Evolutionary conservation across 2,888 invertebrate species (phyloP).

Genomic region (Clitarchus hookeri): DNA sequence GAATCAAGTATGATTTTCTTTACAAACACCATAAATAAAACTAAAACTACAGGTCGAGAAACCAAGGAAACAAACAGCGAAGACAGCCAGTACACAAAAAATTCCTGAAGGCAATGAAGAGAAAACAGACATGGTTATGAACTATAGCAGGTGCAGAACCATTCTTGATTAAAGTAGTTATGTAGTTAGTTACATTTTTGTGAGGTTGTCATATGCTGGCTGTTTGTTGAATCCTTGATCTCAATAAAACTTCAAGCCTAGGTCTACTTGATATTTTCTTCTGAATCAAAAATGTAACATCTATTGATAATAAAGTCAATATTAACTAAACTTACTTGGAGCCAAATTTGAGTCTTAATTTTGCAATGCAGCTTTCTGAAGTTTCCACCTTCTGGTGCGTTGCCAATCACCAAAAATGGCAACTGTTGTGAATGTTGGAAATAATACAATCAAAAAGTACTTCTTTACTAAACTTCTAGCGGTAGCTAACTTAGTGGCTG

Average conservation of each 20-base stretch:
- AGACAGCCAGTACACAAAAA: too few species aligned
- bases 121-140: too few species aligned
- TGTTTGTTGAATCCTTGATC: too few species aligned
- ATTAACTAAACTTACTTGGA: not conserved
- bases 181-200: not conserved
- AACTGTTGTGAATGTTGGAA: conserved; percentile 64
- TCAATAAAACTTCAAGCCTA: too few species aligned
- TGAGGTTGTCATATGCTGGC: not conserved
- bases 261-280: not conserved
- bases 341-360: not conserved
- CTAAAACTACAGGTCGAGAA: too few species aligned
- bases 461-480: conserved; percentile 58
- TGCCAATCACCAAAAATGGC: conserved; percentile 74
- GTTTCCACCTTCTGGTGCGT: conserved; percentile 75
- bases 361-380: conserved; percentile 48
- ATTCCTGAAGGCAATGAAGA: too few species aligned
- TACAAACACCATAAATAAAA: too few species aligned
- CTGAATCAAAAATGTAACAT: not conserved
- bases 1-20: too few species aligned
- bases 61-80: too few species aligned
- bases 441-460: conserved; percentile 69
- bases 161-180: too few species aligned
- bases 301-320: not conserved
- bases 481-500: conserved; percentile 51
- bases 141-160: too few species aligned